Evolutionary conservation across 2,113 vertebrate species (phyloP), one percentile per base, ranked within the genome.

Genomic region (Channa argus): DNA sequence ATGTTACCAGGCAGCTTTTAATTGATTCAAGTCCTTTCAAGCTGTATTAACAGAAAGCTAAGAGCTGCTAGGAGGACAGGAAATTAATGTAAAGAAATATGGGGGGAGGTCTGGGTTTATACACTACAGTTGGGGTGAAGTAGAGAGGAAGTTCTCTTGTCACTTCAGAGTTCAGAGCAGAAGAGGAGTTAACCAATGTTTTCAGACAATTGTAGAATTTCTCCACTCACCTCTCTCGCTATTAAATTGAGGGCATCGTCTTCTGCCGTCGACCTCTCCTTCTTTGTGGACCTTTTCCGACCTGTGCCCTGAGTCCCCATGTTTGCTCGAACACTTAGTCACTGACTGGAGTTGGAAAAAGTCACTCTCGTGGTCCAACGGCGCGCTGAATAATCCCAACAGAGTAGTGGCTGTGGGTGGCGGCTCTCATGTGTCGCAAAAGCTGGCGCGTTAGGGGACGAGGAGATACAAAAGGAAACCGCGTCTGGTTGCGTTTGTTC

Each of bases 291-390:
- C 82, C 97, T 94, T 87, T 94, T 97, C 63, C 97, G 92, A 83
- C 97, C 97, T 6, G 95, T 74, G 0, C 95, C 97, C 79, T 96
- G 97, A 41, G 96, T 97, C 68, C 96, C 97, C 97, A 98, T 98
- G 60, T 60, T 68, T n/a, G 2, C 46, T 51, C 44, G 14, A 5
- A 65, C 36, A 12, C 24, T 14, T 5, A 7, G 67, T 59, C 58
- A 45, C 62, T 8, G 24, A 24, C 24, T 24, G 24, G 1, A 24
- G 24, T 24, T 1, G 7, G 4, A 43, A 15, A 14, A 51, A 47
- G 4, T 65, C 45, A 49, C 53, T 5, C 12, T 72, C 1, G 46
- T 44, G 69, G 63, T 77, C 71, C 70, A n/a, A 50, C 14, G 12
- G 14, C 54, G 47, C 43, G 33, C 49, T 8, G 61, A 74, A 14